Base-by-base conservation (phyloP, 2,797 vertebrate genomes). In the Sebastes matsubarae region DNA sequence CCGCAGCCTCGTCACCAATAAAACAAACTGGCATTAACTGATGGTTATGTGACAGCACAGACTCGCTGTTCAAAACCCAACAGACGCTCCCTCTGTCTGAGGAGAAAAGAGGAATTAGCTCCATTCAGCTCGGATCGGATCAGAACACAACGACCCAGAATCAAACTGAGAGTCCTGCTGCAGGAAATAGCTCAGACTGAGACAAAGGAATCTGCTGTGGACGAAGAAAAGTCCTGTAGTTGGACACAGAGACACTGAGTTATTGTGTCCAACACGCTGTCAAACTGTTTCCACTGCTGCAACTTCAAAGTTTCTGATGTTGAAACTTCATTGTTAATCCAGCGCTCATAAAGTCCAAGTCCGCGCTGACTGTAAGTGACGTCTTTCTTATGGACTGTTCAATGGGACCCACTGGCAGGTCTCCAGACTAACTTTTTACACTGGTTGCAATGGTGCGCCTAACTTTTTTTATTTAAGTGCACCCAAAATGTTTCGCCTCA, bases 41-140 rank as follows among this genome's bases (percentile, higher is more conserved):
- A 20, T 22, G 69, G 65, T 68, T 75, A 32, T 70, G 73, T 64
- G 77, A n/a, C 69, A 10, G 61, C 42, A 50, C 6, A 50, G 42
- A 50, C 16, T 7, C 42, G 18, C 38, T 42, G 38, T 42, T 42
- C 38, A 42, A 42, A 42, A 42, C 38, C 38, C 38, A 20, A 50
- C 14, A 50, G 42, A 50, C 42, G 38, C 38, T 57, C 4, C 16
- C 75, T 57, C 72, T n/a, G 55, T 54, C 46, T 42, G 59, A 61
- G 58, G 32, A 87, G 2, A 88, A 88, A 84, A 70, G 74, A 77
- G 72, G 83, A 86, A 81, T 86, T 81, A 85, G 25, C 61, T 76
- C 60, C 66, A 57, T 85, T 86, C 84, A 84, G 55, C 32, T 32
- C 4, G 5, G 80, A 79, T 77, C 25, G 22, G 68, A 79, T 73